Base-by-base conservation (phyloP, 2,888 invertebrate genomes). In the Rhagonycha fulva region DNA sequence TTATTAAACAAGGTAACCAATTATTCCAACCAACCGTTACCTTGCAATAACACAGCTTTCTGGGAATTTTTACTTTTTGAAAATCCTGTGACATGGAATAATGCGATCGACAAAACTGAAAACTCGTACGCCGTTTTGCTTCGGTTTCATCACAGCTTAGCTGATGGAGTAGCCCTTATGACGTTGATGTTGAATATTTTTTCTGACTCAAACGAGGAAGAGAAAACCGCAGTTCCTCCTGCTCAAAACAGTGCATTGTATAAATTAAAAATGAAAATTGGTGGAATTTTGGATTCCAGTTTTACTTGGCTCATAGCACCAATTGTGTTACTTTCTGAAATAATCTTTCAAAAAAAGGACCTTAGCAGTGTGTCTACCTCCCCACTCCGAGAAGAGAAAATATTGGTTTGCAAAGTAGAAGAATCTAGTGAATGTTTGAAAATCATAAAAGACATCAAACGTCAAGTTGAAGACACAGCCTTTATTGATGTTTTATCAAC, bases 101-200 rank as follows among this genome's bases (percentile, higher is more conserved):
- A 72, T 72, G 78, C 77, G 85, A 68, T 82, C 81, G 78, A 83
- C 19, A 10, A 61, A 5, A 63, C n/a, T 68, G 24, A 12, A 19
- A 73, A 30, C 11, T 66, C 10, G 14, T 71, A 68, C 10, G 89
- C 89, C 2, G 84, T 91, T 32, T 82, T 91, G 74, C 89, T 91
- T 79, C 88, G 90, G 76, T 86, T 91, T 71, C 91, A 91, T 82
- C 91, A 91, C 83, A 87, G 90, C 4, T 82, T 91, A 1, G 91
- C 90, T 1, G 91, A 91, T 81, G 91, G 91, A 1, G 88, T 89
- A 0, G 88, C 90, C 4, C 82, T 91, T 10, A 83, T 90, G 62
- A 87, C 89, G 72, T 84, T 91, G 75, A 1, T 47, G 5, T 5
- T 47, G 2, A n/a, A 5, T n/a, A 47, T 7, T 11, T n/a, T 47